Evolutionary conservation across 2,113 vertebrate species (phyloP), one percentile per base, ranked within the genome.

Genomic region (Chlamydotis undulata): DNA sequence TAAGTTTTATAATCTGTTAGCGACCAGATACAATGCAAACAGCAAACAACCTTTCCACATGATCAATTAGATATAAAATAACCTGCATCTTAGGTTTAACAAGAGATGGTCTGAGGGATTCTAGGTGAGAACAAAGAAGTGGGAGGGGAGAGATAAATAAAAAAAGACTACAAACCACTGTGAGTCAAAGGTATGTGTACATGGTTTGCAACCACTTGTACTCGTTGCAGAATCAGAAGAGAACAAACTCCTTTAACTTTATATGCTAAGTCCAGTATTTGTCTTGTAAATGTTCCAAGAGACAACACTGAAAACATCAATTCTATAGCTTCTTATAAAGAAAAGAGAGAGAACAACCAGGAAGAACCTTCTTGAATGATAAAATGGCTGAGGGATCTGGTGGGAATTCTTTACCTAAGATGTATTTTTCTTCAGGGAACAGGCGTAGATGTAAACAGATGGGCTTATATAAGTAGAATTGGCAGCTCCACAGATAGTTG

Each of bases 401-500:
- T 86, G 94, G 85, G 90, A 93, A 82, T 89, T 94, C 80, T 95
- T 89, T 57, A 33, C 60, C 9, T 64, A 97, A 94, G 78, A 96
- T 45, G 17, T 53, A 94, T 88, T 90, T 50, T 47, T 96, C 88
- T 89, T 92, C 9, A 64, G 95, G 92, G 94, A 95, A 91, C 83
- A 89, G 64, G 74, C 29, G 3, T 74, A 87, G 81, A 88, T 95
- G 70, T 67, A 98, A 95, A 96, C 96, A 98, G 95, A 97, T 97
- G 95, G 83, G 87, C 37, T 95, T 94, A 74, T 61, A 31, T 91
- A 97, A 98, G 95, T 68, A 94, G 94, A 97, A 94, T 1, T 84
- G 93, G 96, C 96, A 94, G 76, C 81, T 87, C 79, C 94, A 93
- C 25, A 94, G 78, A 94, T 87, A 98, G 91, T 81, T 95, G 93